These are phyloP conservation scores for Beroe ovata DNA, from an alignment of 37 sponge, comb jelly and placozoan species.

Conservation along the genomic window DNA sequence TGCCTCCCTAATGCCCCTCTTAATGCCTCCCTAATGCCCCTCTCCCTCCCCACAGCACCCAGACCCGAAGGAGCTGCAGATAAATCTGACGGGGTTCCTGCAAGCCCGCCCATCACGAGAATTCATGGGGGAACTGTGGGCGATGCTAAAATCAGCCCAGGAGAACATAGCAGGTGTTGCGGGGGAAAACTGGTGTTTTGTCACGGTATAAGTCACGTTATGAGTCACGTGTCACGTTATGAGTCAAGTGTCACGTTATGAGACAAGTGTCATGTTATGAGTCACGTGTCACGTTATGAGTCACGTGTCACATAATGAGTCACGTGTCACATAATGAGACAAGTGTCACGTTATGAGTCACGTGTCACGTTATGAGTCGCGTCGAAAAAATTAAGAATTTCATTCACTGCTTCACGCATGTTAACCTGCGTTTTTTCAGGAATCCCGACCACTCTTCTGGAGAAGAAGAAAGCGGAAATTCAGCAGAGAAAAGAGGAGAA, in stretches of 20 bases:
- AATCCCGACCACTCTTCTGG: constrained; percentile 78
- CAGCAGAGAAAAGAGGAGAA: constrained; percentile 76
- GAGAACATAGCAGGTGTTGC: constrained; percentile 77
- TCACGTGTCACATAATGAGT: too few species aligned
- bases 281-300: too few species aligned
- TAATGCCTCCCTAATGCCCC: background rate
- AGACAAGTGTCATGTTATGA: too few species aligned
- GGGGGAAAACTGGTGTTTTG: too few species aligned
- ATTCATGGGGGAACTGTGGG: constrained; percentile 96
- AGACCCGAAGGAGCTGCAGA: constrained; percentile 87
- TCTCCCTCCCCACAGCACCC: constrained; percentile 72
- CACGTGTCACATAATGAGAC: too few species aligned
- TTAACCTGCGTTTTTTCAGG: constrained; percentile 1
- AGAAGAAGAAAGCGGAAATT: constrained; percentile 93
- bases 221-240: too few species aligned
- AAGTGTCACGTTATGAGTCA: too few species aligned
- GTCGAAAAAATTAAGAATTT: too few species aligned
- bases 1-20: constrained; percentile 4
- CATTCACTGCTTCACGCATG: too few species aligned
- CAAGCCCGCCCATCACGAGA: constrained; percentile 87
- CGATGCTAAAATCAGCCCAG: constrained; percentile 84
- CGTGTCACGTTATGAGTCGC: too few species aligned
- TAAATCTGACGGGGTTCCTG: constrained; percentile 89
- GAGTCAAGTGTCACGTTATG: too few species aligned
- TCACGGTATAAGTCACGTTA: too few species aligned